phyloP scores from a whole-genome alignment of 2,888 invertebrate genomes.

The Drosophila rellima region DNA sequence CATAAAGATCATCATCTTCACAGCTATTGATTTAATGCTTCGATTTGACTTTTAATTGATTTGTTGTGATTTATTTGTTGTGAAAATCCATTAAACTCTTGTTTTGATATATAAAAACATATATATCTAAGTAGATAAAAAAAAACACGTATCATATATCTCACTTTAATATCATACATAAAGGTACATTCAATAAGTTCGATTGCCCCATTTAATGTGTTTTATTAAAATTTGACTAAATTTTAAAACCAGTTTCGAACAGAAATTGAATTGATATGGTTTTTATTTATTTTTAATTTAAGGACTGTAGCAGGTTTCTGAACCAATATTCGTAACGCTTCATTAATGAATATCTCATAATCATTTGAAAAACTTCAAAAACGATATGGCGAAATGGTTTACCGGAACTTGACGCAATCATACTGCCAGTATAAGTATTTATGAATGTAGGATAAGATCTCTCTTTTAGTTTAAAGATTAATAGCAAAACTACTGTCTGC shows the following conservation, averaged over 20 bases:
- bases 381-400: background rate
- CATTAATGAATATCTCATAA: constrained; percentile 12
- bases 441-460: constrained; percentile 14
- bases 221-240: constrained; percentile 1
- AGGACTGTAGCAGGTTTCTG: constrained; percentile 4
- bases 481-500: background rate
- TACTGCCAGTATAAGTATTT: background rate
- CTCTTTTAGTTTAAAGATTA: constrained; percentile 1
- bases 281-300: background rate
- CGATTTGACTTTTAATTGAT: constrained; percentile 2
- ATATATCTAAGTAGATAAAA: constrained; percentile 7
- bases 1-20: too few relatives aligned
- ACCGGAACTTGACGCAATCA: constrained; percentile 10
- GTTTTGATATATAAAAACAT: background rate
- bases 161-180: constrained; percentile 16
- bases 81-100: background rate
- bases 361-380: background rate
- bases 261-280: constrained; percentile 7
- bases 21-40: background rate
- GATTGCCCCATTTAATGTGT: constrained; percentile 13
- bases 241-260: constrained; percentile 21
- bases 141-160: too few relatives aligned
- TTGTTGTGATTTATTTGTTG: background rate
- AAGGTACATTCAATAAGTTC: constrained; percentile 17
- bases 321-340: background rate